phyloP scores from a whole-genome alignment of 2,113 vertebrate genomes.

The Tachycineta bicolor region DNA sequence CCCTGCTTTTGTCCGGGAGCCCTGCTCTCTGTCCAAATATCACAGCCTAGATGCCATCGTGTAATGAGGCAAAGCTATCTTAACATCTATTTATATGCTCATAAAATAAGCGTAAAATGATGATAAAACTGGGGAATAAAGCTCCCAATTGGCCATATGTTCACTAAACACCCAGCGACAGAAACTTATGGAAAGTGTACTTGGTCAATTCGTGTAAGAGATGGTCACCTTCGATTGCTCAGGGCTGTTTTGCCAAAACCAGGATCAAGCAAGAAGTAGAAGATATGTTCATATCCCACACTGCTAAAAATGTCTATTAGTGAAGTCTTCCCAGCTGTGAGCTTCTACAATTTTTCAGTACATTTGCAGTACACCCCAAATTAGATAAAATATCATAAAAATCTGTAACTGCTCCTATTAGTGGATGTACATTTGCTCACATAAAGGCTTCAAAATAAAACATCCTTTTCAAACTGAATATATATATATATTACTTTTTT shows the following conservation, averaged over 20 bases:
- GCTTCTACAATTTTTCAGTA: background rate
- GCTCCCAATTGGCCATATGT: background rate
- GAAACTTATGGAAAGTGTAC: background rate
- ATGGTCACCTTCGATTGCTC: background rate
- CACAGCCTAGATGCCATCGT: accelerated
- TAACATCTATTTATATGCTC: background rate
- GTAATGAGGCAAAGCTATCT: background rate
- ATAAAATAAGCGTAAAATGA: background rate
- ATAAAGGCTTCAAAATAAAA: background rate
- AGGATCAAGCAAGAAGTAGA: background rate
- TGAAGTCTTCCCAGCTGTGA: background rate
- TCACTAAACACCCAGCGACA: background rate
- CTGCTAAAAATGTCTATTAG: background rate
- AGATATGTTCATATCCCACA: accelerated
- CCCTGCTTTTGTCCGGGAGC: background rate
- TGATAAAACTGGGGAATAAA: background rate
- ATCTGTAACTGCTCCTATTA: background rate
- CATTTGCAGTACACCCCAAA: background rate
- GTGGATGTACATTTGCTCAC: background rate
- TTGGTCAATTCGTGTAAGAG: accelerated
- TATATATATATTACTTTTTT: background rate
- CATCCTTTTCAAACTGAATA: background rate
- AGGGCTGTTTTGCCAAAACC: background rate
- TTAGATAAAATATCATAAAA: background rate
- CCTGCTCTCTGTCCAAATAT: background rate